phyloP scores from a whole-genome alignment of 2,888 invertebrate genomes.

The Arrhopalites spinosus region DNA sequence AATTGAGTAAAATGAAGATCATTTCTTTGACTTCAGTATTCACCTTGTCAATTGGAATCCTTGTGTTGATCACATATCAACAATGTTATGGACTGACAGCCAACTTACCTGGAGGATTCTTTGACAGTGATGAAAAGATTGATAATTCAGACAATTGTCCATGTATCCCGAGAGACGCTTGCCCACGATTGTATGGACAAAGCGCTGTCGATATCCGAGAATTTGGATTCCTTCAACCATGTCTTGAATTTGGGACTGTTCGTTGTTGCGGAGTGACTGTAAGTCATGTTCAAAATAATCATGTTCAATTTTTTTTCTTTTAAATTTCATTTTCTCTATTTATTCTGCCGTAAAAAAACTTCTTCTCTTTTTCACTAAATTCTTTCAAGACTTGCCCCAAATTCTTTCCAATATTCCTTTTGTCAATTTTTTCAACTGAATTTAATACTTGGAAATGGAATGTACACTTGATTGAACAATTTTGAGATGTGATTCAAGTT shows the following conservation, averaged over 20 bases:
- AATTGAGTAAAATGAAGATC: background rate
- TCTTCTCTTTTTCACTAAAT: no score
- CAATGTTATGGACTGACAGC: background rate
- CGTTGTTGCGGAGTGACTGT: conserved; percentile 55
- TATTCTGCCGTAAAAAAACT: no score
- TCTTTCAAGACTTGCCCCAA: no score
- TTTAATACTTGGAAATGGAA: no score
- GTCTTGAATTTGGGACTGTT: conserved; percentile 46
- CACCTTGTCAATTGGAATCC: background rate
- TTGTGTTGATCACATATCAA: background rate
- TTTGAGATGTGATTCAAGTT: no score
- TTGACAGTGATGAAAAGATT: background rate
- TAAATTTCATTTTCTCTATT: no score
- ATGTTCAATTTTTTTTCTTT: no score
- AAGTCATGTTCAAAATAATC: conserved; percentile 40
- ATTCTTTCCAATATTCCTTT: no score
- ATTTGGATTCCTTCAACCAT: conserved; percentile 47
- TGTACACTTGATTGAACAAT: no score
- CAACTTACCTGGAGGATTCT: no score
- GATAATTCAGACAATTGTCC: conserved; percentile 43
- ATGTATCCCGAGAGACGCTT: conserved; percentile 42
- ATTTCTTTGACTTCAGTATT: conserved; percentile 1
- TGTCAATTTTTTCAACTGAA: no score
- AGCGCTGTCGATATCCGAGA: conserved; percentile 49
- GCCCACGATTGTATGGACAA: conserved; percentile 50